Conservation (phyloP, 2,797 vertebrate species). For the Hoplostethus mediterraneus region DNA sequence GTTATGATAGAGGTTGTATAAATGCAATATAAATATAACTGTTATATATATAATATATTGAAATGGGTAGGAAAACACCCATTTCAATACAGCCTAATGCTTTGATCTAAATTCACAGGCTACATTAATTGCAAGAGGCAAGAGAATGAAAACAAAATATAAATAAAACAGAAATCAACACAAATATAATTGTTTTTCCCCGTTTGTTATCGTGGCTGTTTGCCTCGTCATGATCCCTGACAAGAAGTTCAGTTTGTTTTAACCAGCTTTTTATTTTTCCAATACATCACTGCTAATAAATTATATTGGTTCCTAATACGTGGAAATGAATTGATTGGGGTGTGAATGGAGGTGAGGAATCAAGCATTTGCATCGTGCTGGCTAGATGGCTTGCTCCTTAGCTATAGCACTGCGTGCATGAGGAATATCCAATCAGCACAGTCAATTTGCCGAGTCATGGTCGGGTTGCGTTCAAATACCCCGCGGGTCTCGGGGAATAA, state of each 20-base stretch:
- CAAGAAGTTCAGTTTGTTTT: not conserved
- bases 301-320: conserved; percentile 12
- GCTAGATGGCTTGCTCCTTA: conserved; percentile 53
- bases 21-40: too few species aligned
- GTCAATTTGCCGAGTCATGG: conserved; percentile 85
- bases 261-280: conserved; percentile 12
- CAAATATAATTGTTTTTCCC: too few species aligned
- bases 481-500: conserved; percentile 73
- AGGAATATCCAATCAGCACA: conserved; percentile 84
- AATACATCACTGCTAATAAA: conserved; percentile 15
- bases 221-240: not conserved
- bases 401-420: conserved; percentile 63
- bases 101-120: too few species aligned
- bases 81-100: too few species aligned
- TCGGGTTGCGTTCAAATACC: conserved; percentile 81
- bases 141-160: too few species aligned
- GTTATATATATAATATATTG: too few species aligned
- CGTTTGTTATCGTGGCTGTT: too few species aligned
- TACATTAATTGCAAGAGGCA: too few species aligned
- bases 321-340: conserved; percentile 19
- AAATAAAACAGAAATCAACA: too few species aligned
- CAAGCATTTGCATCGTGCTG: conserved; percentile 42
- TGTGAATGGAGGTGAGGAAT: conserved; percentile 46
- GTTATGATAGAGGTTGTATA: too few species aligned
- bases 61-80: too few species aligned